phyloP scores from a whole-genome alignment of 2,797 vertebrate species.

The Sebastes matsubarae region DNA sequence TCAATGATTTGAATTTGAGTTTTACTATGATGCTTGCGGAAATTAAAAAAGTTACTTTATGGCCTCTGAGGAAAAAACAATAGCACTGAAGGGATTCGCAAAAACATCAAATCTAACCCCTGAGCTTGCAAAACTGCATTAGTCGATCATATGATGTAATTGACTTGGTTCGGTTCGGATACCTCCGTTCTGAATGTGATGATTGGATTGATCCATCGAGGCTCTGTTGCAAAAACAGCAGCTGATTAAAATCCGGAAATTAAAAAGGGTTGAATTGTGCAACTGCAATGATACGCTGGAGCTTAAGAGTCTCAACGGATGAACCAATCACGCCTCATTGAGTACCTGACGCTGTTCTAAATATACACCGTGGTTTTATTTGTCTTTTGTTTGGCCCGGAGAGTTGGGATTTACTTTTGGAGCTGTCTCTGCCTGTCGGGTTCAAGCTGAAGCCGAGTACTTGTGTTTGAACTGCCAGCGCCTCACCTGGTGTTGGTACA shows the following conservation, averaged over 20 bases:
- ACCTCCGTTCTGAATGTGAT: constrained; percentile 22
- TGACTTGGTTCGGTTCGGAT: constrained; percentile 44
- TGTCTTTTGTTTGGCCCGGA: neutral
- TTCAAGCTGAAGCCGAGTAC: constrained; percentile 38
- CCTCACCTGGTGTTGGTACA: constrained; percentile 55
- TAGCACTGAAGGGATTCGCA: neutral
- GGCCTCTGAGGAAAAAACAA: constrained; percentile 36
- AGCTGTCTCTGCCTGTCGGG: constrained; percentile 7
- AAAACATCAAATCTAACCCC: constrained; percentile 20
- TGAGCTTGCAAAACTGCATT: constrained; percentile 40
- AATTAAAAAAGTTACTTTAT: constrained; percentile 38
- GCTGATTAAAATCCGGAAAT: constrained; percentile 64
- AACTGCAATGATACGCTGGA: constrained; percentile 11
- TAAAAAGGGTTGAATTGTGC: constrained; percentile 46
- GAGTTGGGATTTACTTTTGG: constrained; percentile 20
- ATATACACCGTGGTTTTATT: neutral
- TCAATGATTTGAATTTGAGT: neutral
- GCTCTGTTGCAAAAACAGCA: constrained; percentile 46
- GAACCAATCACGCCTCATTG: neutral
- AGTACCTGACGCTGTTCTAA: neutral
- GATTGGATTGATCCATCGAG: constrained; percentile 66
- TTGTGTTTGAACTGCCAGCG: constrained; percentile 52
- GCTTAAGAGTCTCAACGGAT: constrained; percentile 19
- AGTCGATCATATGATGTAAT: constrained; percentile 48
- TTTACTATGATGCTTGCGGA: constrained; percentile 9